These are phyloP conservation scores for Spinibarbus caldwelli DNA, from an alignment of 2,797 vertebrate species.

Conservation along the genomic window DNA sequence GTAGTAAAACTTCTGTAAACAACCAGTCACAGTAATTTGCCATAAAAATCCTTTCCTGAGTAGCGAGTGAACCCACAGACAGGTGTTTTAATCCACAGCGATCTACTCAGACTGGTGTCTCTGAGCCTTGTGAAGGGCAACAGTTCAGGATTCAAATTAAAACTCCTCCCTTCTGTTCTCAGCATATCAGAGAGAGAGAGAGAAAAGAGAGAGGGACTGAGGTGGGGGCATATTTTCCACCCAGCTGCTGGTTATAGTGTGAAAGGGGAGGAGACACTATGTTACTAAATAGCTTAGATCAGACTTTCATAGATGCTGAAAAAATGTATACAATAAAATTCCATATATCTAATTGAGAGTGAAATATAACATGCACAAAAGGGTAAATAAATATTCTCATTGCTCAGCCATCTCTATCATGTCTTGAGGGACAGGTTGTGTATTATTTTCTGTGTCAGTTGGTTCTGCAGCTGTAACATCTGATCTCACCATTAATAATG, in stretches of 20 bases:
- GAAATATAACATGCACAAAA: neutral
- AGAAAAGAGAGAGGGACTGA: constrained; percentile 5
- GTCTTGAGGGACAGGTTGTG: neutral
- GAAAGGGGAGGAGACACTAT: constrained; percentile 10
- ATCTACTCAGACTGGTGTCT: constrained; percentile 44
- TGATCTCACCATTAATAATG: neutral
- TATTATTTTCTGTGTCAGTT: neutral
- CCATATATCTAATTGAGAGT: neutral
- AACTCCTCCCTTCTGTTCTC: constrained; percentile 63
- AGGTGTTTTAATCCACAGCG: constrained; percentile 51
- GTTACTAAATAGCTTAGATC: constrained; percentile 1
- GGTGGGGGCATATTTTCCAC: constrained; percentile 40
- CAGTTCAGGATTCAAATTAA: constrained; percentile 78
- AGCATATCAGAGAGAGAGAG: constrained; percentile 44
- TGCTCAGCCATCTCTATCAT: neutral
- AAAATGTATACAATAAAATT: neutral
- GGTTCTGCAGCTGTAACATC: neutral
- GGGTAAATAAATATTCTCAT: neutral
- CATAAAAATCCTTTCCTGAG: constrained; percentile 55
- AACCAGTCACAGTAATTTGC: constrained; percentile 7
- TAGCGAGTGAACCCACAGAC: constrained; percentile 44
- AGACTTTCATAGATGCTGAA: neutral
- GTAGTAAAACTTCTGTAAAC: constrained; percentile 16
- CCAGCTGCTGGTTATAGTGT: constrained; percentile 23
- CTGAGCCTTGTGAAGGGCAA: constrained; percentile 65